phyloP scores from a whole-genome alignment of 2,113 vertebrate genomes.

The Seriola quinqueradiata region DNA sequence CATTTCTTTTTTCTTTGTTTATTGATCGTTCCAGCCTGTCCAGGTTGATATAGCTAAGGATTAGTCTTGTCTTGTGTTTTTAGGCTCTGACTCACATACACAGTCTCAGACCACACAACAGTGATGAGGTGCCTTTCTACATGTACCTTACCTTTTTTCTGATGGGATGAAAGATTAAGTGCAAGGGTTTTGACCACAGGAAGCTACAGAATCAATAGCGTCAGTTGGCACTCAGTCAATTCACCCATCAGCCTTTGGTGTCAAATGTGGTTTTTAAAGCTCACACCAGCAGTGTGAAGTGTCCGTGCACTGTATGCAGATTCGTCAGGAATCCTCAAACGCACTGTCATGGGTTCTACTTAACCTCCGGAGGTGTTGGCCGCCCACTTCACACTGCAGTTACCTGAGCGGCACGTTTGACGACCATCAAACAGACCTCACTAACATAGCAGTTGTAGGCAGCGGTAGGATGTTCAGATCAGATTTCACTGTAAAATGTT shows the following conservation, averaged over 20 bases:
- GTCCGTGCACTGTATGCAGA: slow-evolving; percentile 7
- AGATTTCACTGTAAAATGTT: slow-evolving; percentile 43
- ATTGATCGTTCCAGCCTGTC: background rate
- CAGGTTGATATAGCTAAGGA: background rate
- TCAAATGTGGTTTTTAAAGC: slow-evolving; percentile 13
- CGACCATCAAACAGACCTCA: slow-evolving; percentile 60
- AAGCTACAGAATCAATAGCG: slow-evolving; percentile 23
- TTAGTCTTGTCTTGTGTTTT: slow-evolving; percentile 45
- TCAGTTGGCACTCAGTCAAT: slow-evolving; percentile 14
- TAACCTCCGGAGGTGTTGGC: slow-evolving; percentile 8
- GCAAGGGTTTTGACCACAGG: background rate
- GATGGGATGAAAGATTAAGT: slow-evolving; percentile 13
- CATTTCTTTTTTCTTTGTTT: background rate
- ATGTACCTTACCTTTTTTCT: slow-evolving; percentile 67
- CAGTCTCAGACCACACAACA: slow-evolving; percentile 48
- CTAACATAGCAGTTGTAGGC: slow-evolving; percentile 24
- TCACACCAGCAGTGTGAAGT: background rate
- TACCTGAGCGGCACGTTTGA: slow-evolving; percentile 10
- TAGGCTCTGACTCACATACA: slow-evolving; percentile 9
- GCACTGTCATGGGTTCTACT: background rate
- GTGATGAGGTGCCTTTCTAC: slow-evolving; percentile 76
- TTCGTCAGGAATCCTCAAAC: slow-evolving; percentile 5
- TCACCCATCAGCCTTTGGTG: slow-evolving; percentile 39
- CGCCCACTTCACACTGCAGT: background rate
- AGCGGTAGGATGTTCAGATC: slow-evolving; percentile 27